Conservation (phyloP, 2,888 invertebrate genomes). For the Orthonychiurus folsomi region DNA sequence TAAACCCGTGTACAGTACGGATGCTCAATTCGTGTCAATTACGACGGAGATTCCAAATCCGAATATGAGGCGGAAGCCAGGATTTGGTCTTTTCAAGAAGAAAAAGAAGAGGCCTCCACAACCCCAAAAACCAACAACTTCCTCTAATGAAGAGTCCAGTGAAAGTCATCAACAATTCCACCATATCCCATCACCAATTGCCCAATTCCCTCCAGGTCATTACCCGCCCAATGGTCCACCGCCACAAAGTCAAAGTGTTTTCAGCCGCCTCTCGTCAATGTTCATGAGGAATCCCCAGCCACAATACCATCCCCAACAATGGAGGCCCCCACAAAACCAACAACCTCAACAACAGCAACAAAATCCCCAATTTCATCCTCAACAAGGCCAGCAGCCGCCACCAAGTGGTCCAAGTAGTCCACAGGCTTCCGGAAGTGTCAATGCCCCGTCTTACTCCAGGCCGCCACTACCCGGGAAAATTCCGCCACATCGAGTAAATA, state of each 20-base stretch:
- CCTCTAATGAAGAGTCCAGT: neutral
- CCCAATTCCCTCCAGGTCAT: slow-evolving; percentile 8
- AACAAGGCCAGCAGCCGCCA: slow-evolving; percentile 11
- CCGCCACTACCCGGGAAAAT: neutral
- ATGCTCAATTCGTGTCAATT: slow-evolving; percentile 37
- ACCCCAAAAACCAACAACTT: slow-evolving; percentile 12
- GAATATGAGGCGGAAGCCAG: slow-evolving; percentile 17
- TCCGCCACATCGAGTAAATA: slow-evolving; percentile 8
- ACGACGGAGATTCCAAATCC: slow-evolving; percentile 23
- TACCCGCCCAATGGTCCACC: slow-evolving; percentile 2
- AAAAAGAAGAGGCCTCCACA: slow-evolving; percentile 17
- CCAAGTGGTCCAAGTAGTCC: neutral
- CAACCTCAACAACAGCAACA: slow-evolving; percentile 21
- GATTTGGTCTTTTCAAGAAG: slow-evolving; percentile 14
- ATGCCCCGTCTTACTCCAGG: neutral
- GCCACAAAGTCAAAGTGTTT: slow-evolving; percentile 5
- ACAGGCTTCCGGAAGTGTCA: slow-evolving; percentile 7
- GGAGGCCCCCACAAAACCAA: slow-evolving; percentile 14
- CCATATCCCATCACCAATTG: neutral
- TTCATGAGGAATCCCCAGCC: neutral
- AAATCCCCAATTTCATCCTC: slow-evolving; percentile 1
- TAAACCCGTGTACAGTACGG: slow-evolving; percentile 35
- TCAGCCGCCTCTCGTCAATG: slow-evolving; percentile 6
- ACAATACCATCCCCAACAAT: neutral
- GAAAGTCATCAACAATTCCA: neutral